Percentiles rank a stretch among this genome's conserved stretches.
phyloP scores from a whole-genome alignment of 2,888 invertebrate species.

The Nomada fabriciana region DNA sequence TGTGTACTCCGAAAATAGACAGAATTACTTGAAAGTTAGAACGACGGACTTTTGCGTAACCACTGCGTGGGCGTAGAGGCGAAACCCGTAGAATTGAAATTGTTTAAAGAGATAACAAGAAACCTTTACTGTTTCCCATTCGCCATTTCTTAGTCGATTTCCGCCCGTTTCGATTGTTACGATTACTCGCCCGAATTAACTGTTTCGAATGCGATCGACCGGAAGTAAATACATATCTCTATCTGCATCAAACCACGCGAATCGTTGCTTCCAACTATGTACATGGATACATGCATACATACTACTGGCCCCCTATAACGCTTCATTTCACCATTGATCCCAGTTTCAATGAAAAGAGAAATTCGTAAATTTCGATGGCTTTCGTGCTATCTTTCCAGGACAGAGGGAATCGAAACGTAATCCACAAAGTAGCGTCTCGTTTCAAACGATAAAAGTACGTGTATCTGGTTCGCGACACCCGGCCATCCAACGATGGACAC shows the following conservation, averaged over 20 bases:
- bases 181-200: constrained; percentile 33
- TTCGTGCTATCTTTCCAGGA: neutral
- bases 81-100: neutral
- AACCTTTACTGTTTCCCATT: neutral
- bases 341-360: neutral
- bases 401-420: no score
- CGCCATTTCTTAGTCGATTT: constrained; percentile 5
- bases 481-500: neutral
- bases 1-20: neutral
- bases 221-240: neutral
- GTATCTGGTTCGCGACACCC: neutral
- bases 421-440: neutral
- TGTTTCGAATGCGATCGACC: constrained; percentile 16
- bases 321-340: neutral
- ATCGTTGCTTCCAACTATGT: neutral
- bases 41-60: neutral
- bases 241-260: neutral
- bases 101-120: constrained; percentile 16
- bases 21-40: neutral
- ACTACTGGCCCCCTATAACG: constrained; percentile 1
- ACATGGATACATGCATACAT: no score
- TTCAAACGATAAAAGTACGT: neutral
- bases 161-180: constrained; percentile 16
- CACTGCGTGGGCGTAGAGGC: no score
- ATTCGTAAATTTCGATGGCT: neutral